Evolutionary conservation across 2,797 vertebrate genomes (phyloP).

Genomic region (Gobionotothen gibberifrons): DNA sequence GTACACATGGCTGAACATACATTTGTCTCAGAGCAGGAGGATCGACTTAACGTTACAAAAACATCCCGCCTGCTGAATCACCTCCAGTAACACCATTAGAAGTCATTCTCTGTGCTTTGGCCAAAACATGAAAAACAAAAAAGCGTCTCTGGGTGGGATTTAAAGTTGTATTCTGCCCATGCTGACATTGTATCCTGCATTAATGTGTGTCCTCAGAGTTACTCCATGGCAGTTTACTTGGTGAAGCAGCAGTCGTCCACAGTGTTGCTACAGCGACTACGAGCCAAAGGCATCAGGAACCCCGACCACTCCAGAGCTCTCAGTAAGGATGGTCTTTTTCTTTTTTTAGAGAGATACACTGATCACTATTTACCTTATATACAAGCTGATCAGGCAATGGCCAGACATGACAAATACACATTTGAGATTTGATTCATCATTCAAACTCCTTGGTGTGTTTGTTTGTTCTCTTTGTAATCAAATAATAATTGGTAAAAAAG

Average conservation of each 20-base stretch:
- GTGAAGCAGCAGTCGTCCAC: slow-evolving; percentile 98
- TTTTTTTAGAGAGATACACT: not conserved
- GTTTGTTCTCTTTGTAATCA: no score
- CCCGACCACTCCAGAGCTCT: slow-evolving; percentile 98
- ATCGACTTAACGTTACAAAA: slow-evolving; percentile 3
- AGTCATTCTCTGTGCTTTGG: not conserved
- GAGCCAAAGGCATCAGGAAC: slow-evolving; percentile 98
- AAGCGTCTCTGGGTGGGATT: not conserved
- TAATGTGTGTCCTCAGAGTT: slow-evolving; percentile 86
- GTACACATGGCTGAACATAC: slow-evolving; percentile 1
- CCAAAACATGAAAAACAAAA: not conserved
- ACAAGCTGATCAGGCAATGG: not conserved
- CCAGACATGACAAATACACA: not conserved
- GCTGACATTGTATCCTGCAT: not conserved
- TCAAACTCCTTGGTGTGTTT: no score
- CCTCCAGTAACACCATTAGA: not conserved
- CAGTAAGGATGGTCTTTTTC: slow-evolving; percentile 83
- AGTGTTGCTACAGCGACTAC: slow-evolving; percentile 94
- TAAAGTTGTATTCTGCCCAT: not conserved
- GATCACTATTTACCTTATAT: not conserved
- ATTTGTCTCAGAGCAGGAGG: not conserved
- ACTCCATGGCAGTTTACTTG: slow-evolving; percentile 98
- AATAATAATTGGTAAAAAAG: no score
- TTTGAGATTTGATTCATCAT: no score
- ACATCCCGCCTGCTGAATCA: not conserved